Evolutionary conservation across 2,888 invertebrate genomes (phyloP).

Genomic region (Cantharis flavilabris): DNA sequence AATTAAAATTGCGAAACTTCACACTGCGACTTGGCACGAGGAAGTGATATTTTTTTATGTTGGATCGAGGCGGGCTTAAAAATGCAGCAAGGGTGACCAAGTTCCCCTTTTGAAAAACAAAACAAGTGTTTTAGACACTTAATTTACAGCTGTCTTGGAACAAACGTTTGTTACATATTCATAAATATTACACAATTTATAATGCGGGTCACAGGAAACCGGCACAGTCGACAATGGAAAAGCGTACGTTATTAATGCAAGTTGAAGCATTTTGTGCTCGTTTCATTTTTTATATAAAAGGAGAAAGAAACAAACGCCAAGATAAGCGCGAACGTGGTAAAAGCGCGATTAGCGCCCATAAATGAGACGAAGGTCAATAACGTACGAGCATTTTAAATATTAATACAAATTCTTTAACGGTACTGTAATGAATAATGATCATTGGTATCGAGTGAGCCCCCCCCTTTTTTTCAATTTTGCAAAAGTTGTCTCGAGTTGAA

Average conservation of each 20-base stretch:
- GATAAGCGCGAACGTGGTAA: background rate
- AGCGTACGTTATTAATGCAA: slow-evolving; percentile 44
- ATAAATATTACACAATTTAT: slow-evolving; percentile 27
- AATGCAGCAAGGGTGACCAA: background rate
- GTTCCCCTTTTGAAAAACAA: background rate
- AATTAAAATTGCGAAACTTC: background rate
- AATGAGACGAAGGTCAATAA: background rate
- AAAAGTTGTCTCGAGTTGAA: too few relatives aligned
- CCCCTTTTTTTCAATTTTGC: too few relatives aligned
- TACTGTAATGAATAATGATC: too few relatives aligned
- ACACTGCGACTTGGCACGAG: background rate
- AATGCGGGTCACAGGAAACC: slow-evolving; percentile 48
- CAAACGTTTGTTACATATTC: slow-evolving; percentile 33
- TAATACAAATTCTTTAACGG: too few relatives aligned
- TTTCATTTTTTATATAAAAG: background rate
- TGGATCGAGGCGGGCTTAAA: background rate
- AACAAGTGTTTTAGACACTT: background rate
- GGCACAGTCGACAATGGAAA: slow-evolving; percentile 33
- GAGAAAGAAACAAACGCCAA: background rate
- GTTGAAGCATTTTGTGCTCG: slow-evolving; percentile 44
- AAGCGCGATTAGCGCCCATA: background rate
- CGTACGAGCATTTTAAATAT: background rate
- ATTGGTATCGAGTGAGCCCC: too few relatives aligned
- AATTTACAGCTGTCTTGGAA: slow-evolving; percentile 8
- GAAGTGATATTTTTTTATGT: background rate